Evolutionary conservation across 2,113 vertebrate species (phyloP), one percentile per base, ranked within the genome.

Genomic region (Neogobius melanostomus): DNA sequence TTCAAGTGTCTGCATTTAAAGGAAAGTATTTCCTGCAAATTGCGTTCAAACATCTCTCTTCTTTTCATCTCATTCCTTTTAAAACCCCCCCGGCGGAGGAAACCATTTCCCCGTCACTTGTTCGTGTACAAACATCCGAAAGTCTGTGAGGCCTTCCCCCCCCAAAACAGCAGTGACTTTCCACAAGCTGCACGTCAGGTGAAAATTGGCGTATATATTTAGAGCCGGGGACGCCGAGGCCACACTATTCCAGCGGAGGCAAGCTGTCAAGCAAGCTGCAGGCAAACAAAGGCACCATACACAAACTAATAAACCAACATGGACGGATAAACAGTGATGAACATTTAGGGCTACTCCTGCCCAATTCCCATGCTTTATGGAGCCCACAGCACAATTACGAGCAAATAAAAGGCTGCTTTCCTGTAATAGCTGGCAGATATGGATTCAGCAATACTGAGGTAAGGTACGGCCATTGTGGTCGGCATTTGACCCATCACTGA

Each of bases 211-310:
- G 80, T 90, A 88, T 89, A 90, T 89, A 90, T 90, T 88, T 91
- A 87, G 87, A 84, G 87, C 76, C 63, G 82, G 84, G 21, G 81
- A 90, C 81, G 66, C 64, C 49, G 79, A 89, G 85, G 89, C 87
- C 88, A 87, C 82, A 79, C 75, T 77, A 82, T 87, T 92, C 90
- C 88, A 69, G 74, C 0, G 78, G 88, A 89, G 74, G 61, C 83
- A 85, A 82, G 88, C 89, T 91, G 88, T 91, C 86, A 87, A 83
- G 88, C 88, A 87, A 88, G 91, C 90, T 88, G 86, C 77, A 91
- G 88, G 90, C 82, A 91, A 89, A 91, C 85, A 89, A 83, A 89
- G 84, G 81, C 73, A 82, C 68, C 68, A 64, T 54, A 79, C 76
- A 82, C 78, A 84, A 90, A 87, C 88, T 85, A 91, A 87, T 88